phyloP scores from a whole-genome alignment of 37 sponge, comb jelly and placozoan genomes.

The Bolinopsis microptera region DNA sequence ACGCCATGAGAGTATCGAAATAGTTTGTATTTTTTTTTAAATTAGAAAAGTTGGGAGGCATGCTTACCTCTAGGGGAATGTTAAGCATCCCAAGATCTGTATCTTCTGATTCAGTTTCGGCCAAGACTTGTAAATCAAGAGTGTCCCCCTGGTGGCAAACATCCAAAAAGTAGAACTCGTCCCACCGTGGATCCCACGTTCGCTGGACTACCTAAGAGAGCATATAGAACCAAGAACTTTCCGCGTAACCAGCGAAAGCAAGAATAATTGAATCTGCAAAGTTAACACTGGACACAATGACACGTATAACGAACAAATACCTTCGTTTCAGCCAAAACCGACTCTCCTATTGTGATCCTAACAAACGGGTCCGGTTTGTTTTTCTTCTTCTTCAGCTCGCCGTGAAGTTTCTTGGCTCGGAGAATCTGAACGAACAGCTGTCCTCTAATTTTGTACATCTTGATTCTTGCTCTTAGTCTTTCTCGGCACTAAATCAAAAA shows the following conservation, averaged over 20 bases:
- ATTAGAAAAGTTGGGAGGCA: background rate
- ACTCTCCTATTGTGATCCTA: background rate
- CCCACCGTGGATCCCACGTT: background rate
- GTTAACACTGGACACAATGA: too few relatives aligned
- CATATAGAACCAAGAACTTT: too few relatives aligned
- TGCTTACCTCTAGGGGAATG: background rate
- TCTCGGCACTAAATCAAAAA: too few relatives aligned
- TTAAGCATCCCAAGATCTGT: background rate
- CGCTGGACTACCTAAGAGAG: background rate
- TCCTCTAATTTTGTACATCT: background rate
- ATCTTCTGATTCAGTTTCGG: background rate
- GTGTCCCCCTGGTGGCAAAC: slow-evolving; percentile 9
- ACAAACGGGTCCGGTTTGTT: background rate
- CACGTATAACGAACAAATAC: too few relatives aligned
- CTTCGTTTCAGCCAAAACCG: background rate
- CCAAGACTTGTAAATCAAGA: background rate
- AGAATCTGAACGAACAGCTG: background rate
- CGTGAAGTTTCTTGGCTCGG: background rate
- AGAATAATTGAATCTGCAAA: too few relatives aligned
- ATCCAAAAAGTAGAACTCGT: background rate
- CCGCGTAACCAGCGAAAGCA: too few relatives aligned
- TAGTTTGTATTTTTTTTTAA: background rate
- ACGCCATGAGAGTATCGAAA: too few relatives aligned
- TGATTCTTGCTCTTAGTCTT: too few relatives aligned
- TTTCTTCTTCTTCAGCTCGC: background rate